Evolutionary conservation across 2,797 vertebrate genomes (phyloP).

Genomic region (Mionectes olivaceus): DNA sequence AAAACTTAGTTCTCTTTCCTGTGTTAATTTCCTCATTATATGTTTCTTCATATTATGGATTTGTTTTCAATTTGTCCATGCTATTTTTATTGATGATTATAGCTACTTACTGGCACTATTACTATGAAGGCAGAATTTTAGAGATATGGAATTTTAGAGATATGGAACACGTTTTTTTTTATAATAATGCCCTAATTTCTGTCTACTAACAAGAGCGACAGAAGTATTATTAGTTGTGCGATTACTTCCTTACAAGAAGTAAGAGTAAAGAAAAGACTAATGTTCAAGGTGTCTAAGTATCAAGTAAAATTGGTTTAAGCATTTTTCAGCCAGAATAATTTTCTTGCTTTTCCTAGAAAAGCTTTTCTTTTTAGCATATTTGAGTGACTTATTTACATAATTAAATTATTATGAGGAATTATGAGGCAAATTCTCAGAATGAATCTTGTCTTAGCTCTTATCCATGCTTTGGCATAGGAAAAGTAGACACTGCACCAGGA

Average conservation of each 20-base stretch:
- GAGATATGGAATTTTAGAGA: neutral
- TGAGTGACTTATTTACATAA: conserved; percentile 17
- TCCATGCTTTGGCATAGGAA: neutral
- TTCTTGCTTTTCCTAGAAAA: neutral
- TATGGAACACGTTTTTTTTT: neutral
- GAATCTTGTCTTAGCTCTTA: neutral
- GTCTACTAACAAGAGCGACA: neutral
- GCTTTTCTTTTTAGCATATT: neutral
- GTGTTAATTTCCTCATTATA: neutral
- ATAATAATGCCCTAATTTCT: neutral
- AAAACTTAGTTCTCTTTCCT: neutral
- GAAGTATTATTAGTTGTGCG: conserved; percentile 23
- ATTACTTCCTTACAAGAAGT: conserved; percentile 15
- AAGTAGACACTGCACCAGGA: neutral
- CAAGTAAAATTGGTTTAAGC: neutral
- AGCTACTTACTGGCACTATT: neutral
- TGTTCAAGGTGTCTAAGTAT: neutral
- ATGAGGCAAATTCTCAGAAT: neutral
- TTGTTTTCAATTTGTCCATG: neutral
- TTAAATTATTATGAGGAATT: neutral
- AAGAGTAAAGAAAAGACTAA: neutral
- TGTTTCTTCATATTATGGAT: neutral
- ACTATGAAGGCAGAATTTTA: neutral
- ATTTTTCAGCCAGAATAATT: neutral
- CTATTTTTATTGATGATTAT: neutral